phyloP scores from a whole-genome alignment of 2,113 vertebrate genomes.

The Amphiprion percula region DNA sequence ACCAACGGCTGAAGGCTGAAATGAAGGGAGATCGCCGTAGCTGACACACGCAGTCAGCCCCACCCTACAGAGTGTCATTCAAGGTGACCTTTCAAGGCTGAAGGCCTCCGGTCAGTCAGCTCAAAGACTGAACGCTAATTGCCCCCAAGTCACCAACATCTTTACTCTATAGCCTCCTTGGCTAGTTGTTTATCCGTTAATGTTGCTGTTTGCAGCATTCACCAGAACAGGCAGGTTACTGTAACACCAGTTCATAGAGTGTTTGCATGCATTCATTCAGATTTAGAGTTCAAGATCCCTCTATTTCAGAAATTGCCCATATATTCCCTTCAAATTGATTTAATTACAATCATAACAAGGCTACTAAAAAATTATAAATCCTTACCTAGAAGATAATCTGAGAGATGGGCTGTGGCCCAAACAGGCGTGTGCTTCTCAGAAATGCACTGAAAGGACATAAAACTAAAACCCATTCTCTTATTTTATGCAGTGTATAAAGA shows the following conservation, averaged over 20 bases:
- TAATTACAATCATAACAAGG: slow-evolving; percentile 29
- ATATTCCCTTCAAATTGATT: slow-evolving; percentile 33
- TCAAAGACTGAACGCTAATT: slow-evolving; percentile 36
- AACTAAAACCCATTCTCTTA: neutral
- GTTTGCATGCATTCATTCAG: slow-evolving; percentile 13
- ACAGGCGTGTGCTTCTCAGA: slow-evolving; percentile 26
- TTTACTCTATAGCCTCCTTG: slow-evolving; percentile 24
- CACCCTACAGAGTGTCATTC: slow-evolving; percentile 51
- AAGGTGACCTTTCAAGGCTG: slow-evolving; percentile 49
- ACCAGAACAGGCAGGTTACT: slow-evolving; percentile 23
- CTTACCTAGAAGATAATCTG: slow-evolving; percentile 4
- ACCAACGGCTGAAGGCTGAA: slow-evolving; percentile 42
- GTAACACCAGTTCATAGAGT: neutral
- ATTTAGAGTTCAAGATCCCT: slow-evolving; percentile 19
- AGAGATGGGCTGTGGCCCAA: slow-evolving; percentile 4
- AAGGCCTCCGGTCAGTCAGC: slow-evolving; percentile 17
- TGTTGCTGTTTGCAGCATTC: slow-evolving; percentile 31
- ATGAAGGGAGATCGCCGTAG: slow-evolving; percentile 27
- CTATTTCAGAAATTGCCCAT: neutral
- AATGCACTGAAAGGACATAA: neutral
- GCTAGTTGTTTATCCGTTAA: slow-evolving; percentile 36
- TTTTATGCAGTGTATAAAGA: too few species aligned
- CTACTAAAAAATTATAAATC: neutral
- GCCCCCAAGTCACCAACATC: slow-evolving; percentile 25
- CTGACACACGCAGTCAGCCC: slow-evolving; percentile 39